Percentiles rank a stretch among this genome's conserved stretches.
These are phyloP conservation scores for Coelinius sp. DNA, from an alignment of 2,888 invertebrate species.

Conservation along the genomic window DNA sequence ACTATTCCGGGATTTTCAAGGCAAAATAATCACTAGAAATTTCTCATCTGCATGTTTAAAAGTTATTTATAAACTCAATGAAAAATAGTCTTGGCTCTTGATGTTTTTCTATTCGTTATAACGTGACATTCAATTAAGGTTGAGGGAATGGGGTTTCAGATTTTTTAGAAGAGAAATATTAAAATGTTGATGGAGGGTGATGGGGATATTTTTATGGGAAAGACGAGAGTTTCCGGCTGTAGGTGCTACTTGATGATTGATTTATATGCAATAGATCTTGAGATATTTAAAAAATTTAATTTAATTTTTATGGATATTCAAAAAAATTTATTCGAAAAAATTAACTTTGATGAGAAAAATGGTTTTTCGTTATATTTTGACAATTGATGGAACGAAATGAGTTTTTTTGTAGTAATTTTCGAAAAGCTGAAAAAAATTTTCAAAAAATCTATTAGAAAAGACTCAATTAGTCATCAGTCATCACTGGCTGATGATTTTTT, in stretches of 20 bases:
- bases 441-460: no score
- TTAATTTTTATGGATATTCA: no score
- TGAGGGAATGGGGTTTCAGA: neutral
- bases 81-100: neutral
- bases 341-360: no score
- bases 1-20: neutral
- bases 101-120: neutral
- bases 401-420: no score
- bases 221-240: neutral
- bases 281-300: neutral
- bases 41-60: neutral
- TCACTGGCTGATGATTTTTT: conserved; percentile 4
- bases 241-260: neutral
- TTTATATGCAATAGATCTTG: neutral
- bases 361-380: no score
- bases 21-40: conserved; percentile 11
- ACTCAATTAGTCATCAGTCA: neutral
- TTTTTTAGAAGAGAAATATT: neutral
- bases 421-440: no score
- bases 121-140: conserved; percentile 6
- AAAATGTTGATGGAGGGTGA: neutral
- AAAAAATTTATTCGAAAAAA: no score
- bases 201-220: neutral
- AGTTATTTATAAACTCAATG: neutral
- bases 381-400: no score